Evolutionary conservation across 2,113 vertebrate genomes (phyloP), one percentile per base, ranked within the genome.

Genomic region (Ailuropoda melanoleuca): DNA sequence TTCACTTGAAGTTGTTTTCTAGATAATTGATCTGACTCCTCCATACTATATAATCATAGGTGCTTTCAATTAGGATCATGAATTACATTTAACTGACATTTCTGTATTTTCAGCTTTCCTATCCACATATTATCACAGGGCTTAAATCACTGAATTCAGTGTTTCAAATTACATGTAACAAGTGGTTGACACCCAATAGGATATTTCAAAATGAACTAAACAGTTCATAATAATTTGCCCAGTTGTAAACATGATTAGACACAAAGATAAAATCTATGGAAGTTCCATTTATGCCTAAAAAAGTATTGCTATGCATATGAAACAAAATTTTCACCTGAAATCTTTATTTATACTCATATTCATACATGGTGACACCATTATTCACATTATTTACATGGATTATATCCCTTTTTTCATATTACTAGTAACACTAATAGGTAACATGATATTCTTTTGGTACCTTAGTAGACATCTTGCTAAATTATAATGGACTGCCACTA

Each of bases 1-100:
- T 90, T 97, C 48, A 80, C 21, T 39, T 75, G 14, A 96, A 93
- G 34, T 90, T 95, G 39, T 93, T 97, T 97, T 94, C 75, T 96
- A 85, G 74, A 88, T 94, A 62, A 89, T 60, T 96, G 53, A 86
- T 92, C 31, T 97, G 72, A 80, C 46, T 92, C 48, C 4, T 93
- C 21, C 88, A 74, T 94, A 84, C 31, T 95, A 94, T 91, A 94
- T 78, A 93, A 68, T 83, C 37, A 3, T 85, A 68, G 66, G 17
- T 80, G 31, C 8, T 88, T 96, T 94, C 37, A 81, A 23, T 97
- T 93, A 48, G 13, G 46, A 94, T 88, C 8, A 50, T 95, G 37
- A 37, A 96, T 78, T 94, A 60, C 46, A 88, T 21, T 93, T 68
- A 82, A 66, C 9, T 96, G 18, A 56, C 18, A 90, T 88, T 94